These are phyloP conservation scores for Anguilla obscura DNA, from an alignment of 2,797 vertebrate species.

Conservation along the genomic window DNA sequence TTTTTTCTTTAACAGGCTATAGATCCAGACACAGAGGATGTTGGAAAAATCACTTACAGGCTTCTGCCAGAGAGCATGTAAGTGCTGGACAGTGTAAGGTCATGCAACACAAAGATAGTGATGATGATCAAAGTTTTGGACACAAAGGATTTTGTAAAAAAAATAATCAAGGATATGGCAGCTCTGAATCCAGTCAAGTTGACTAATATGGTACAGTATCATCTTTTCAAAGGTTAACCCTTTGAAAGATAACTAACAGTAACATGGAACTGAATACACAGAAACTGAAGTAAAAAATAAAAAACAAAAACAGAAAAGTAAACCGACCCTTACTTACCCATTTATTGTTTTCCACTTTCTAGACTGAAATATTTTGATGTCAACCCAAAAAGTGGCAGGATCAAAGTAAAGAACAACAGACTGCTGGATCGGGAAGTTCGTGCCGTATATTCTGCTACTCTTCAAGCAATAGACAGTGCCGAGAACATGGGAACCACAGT, in stretches of 20 bases:
- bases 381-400: conserved; percentile 51
- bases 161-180: neutral
- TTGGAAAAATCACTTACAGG: conserved; percentile 76
- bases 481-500: conserved; percentile 66
- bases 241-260: no score
- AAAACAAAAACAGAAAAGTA: neutral
- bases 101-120: neutral
- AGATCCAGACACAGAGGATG: conserved; percentile 78
- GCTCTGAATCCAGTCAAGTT: no score
- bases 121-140: neutral
- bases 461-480: conserved; percentile 79
- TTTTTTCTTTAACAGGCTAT: conserved; percentile 71
- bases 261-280: neutral
- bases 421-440: conserved; percentile 76
- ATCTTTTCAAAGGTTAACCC: no score
- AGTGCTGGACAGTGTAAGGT: conserved; percentile 41
- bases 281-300: neutral
- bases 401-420: conserved; percentile 69
- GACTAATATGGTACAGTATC: no score
- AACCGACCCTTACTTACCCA: neutral
- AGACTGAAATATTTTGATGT: conserved; percentile 77
- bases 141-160: neutral
- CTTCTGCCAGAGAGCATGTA: conserved; percentile 86
- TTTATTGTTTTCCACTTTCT: conserved; percentile 44
- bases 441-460: conserved; percentile 74